Base-by-base conservation (phyloP, 2,888 invertebrate species). In the Pachymerium ferrugineum region DNA sequence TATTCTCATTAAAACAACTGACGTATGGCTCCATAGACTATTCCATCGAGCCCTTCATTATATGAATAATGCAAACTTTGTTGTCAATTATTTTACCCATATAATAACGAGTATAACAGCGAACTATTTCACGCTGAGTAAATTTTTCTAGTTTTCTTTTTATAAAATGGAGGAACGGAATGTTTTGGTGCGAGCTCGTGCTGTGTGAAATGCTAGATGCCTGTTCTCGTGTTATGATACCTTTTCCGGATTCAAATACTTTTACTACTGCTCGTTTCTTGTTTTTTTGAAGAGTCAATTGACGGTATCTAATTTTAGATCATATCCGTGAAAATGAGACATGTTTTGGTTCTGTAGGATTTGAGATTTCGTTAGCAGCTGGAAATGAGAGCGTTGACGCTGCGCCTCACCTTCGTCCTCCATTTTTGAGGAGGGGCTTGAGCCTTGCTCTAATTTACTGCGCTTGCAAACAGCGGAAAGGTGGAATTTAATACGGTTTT, bases 351-450 rank as follows among this genome's bases (percentile, higher is more conserved):
- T 3, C 6, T 54, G 54, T 54, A 28, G 22, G 54, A 38, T 38
- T 8, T 12, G 5, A 4, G 54, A 62, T 62, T 62, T 62, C 3
- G 62, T 54, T 54, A 16, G 62, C 25, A n/a, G 3, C 2, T 6
- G 62, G 10, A 25, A 28, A 47, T 6, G 1, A 19, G 54, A 8
- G 62, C 25, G 62, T 62, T 28, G 62, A 62, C 28, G 62, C 14
- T 62, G 62, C 10, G n/a, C 28, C 28, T 62, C 38, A 62, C 14
- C 25, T 62, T 28, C 25, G 62, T 10, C 62, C 62, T 62, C 62
- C 62, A 62, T 62, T 62, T 62, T 62, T 62, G 62, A 62, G 62
- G 62, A 62, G 62, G 62, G 62, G 62, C 62, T 62, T 62, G 62
- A 62, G 62, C 28, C 62, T 62, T 62, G 62, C 62, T 62, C 62